Conservation (phyloP, 2,797 vertebrate genomes). For the Botia almorhae region DNA sequence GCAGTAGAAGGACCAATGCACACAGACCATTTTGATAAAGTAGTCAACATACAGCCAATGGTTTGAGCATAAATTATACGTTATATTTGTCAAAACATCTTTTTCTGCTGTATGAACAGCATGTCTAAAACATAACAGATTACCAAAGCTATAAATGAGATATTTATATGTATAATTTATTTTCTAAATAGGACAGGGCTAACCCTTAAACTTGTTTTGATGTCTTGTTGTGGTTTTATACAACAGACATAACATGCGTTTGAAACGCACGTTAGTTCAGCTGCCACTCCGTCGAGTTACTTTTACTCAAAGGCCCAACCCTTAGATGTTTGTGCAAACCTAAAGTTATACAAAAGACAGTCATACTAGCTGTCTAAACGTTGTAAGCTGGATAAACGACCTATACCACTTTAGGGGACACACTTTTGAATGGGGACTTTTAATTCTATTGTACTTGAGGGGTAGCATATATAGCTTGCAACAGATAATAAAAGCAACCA, state of each 20-base stretch:
- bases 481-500: too few species aligned
- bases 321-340: slow-evolving; percentile 7
- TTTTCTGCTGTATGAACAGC: not conserved
- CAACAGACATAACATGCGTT: not conserved
- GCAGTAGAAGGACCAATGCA: too few species aligned
- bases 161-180: not conserved
- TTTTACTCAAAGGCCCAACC: not conserved
- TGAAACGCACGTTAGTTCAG: not conserved
- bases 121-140: not conserved
- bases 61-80: too few species aligned
- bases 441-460: not conserved
- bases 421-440: not conserved
- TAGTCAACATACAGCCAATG: too few species aligned
- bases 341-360: slow-evolving; percentile 2
- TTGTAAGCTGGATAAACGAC: not conserved
- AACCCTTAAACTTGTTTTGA: not conserved
- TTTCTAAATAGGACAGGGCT: not conserved
- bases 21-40: too few species aligned
- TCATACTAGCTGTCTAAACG: not conserved
- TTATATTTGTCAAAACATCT: too few species aligned
- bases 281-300: not conserved
- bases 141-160: not conserved
- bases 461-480: not conserved
- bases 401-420: not conserved
- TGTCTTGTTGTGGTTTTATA: not conserved